phyloP scores from a whole-genome alignment of 2,888 invertebrate genomes.

The Nemoura dubitans region DNA sequence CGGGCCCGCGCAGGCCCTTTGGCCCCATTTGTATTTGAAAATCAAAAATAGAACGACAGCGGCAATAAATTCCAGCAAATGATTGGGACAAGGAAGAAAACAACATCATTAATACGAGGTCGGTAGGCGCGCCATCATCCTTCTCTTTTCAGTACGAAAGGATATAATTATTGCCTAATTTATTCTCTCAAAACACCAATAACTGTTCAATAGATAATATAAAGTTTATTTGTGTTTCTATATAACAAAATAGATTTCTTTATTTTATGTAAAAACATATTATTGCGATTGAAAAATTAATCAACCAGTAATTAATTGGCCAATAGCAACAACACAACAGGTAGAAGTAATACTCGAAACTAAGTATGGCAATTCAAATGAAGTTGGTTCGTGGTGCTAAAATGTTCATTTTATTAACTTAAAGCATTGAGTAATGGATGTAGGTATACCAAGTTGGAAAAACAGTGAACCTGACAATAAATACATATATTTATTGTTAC shows the following conservation, averaged over 20 bases:
- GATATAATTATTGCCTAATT: constrained; percentile 1
- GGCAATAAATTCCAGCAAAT: constrained; percentile 10
- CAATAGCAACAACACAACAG: not conserved
- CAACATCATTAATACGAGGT: constrained; percentile 19
- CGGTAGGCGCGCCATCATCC: not conserved
- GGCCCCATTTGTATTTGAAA: not conserved
- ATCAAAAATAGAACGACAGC: not conserved
- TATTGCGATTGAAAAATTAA: constrained; percentile 3
- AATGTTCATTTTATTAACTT: constrained; percentile 8
- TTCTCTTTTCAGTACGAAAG: not conserved
- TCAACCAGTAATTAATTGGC: not conserved
- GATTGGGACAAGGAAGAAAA: constrained; percentile 31
- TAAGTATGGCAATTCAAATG: not conserved
- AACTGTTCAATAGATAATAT: constrained; percentile 3
- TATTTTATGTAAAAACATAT: constrained; percentile 19
- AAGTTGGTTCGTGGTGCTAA: not conserved
- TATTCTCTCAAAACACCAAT: constrained; percentile 13
- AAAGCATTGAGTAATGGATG: constrained; percentile 23
- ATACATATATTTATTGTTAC: constrained; percentile 16
- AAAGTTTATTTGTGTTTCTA: constrained; percentile 13
- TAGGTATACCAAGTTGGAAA: not conserved
- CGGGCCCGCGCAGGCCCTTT: not conserved
- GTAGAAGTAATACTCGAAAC: not conserved
- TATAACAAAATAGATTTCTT: constrained; percentile 25
- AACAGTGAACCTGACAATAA: not conserved